Evolutionary conservation across 2,113 vertebrate genomes (phyloP).

Genomic region (Pyxicephalus adspersus): DNA sequence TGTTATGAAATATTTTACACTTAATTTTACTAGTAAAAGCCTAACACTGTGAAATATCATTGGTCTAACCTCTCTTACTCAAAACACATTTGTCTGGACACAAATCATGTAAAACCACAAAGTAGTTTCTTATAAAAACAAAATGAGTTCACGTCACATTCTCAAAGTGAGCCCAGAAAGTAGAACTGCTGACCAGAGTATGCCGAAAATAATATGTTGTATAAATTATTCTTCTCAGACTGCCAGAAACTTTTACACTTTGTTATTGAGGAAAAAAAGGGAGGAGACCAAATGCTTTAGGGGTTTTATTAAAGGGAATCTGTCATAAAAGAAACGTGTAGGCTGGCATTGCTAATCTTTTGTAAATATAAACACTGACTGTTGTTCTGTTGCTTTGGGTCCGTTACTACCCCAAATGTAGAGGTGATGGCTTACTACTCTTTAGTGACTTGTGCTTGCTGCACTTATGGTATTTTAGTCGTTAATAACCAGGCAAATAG

Average conservation of each 20-base stretch:
- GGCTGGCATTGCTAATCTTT: too few relatives aligned
- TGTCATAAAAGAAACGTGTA: too few relatives aligned
- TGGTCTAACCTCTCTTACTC: slow-evolving; percentile 24
- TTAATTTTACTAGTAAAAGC: slow-evolving; percentile 26
- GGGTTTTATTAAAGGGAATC: too few relatives aligned
- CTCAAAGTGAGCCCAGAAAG: background rate
- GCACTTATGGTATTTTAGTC: too few relatives aligned
- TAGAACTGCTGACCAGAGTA: background rate
- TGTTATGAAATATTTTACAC: slow-evolving; percentile 52
- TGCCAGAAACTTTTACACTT: background rate
- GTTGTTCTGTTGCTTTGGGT: too few relatives aligned
- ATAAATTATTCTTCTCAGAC: background rate
- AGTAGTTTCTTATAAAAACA: background rate
- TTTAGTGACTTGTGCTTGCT: too few relatives aligned
- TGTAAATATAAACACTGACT: too few relatives aligned
- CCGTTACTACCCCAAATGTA: too few relatives aligned
- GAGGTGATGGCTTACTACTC: too few relatives aligned
- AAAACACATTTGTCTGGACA: slow-evolving; percentile 23
- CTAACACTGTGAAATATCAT: background rate
- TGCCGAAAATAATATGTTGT: background rate
- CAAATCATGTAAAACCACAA: slow-evolving; percentile 35
- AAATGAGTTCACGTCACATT: slow-evolving; percentile 11
- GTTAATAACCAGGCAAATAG: too few relatives aligned
- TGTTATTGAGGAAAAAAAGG: too few relatives aligned
- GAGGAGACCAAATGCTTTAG: too few relatives aligned